These are phyloP conservation scores for Hemitrygon akajei DNA, from an alignment of 2,797 vertebrate species.

Conservation along the genomic window DNA sequence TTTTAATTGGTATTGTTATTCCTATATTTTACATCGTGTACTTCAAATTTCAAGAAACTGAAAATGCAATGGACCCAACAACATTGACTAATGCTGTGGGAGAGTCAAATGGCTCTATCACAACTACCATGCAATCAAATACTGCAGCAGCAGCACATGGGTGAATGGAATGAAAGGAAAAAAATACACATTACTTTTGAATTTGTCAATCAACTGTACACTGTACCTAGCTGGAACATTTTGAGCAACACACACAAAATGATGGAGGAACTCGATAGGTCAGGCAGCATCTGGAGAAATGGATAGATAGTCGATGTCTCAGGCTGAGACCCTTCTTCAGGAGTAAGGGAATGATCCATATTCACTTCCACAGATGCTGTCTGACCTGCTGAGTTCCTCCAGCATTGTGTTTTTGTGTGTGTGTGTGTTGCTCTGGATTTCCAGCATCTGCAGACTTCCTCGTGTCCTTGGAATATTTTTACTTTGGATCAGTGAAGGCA, in stretches of 20 bases:
- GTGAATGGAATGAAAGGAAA: background rate
- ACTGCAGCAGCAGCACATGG: background rate
- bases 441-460: no score
- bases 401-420: no score
- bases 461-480: no score
- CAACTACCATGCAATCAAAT: background rate
- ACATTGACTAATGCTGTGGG: background rate
- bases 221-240: conserved; percentile 16
- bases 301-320: no score
- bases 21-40: conserved; percentile 88
- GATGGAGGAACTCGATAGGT: no score
- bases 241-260: no score
- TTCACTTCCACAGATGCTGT: no score
- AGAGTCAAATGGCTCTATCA: background rate
- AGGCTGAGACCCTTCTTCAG: no score
- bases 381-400: no score
- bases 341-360: no score
- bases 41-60: conserved; percentile 70
- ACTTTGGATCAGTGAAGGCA: background rate
- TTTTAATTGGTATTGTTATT: conserved; percentile 78
- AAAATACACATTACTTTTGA: background rate
- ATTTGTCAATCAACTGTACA: background rate
- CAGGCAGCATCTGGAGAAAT: no score
- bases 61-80: background rate
- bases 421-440: no score